phyloP scores from a whole-genome alignment of 2,888 invertebrate genomes.

The Idaea dimidiata region DNA sequence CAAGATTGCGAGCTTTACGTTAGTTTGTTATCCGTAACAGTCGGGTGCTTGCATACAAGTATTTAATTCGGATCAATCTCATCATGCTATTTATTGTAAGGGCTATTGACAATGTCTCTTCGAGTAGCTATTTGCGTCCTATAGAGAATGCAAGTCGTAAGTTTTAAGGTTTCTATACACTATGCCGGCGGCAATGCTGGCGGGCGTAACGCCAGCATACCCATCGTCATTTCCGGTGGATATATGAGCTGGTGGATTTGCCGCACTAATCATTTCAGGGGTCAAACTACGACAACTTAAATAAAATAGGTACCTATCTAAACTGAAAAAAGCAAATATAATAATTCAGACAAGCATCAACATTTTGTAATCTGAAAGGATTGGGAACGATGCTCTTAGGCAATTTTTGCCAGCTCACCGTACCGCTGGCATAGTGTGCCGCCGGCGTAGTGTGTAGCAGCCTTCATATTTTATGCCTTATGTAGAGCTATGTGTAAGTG shows the following conservation, averaged over 20 bases:
- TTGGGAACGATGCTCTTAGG: constrained; percentile 7
- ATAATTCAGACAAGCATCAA: too few species aligned
- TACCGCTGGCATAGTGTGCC: neutral
- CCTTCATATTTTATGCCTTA: constrained; percentile 55
- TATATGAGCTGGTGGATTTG: too few species aligned
- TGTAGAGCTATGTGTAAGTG: constrained; percentile 56
- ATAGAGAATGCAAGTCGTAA: constrained; percentile 42
- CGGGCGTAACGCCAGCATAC: too few species aligned
- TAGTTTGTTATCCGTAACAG: constrained; percentile 26
- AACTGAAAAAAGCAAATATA: too few species aligned
- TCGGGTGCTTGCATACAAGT: constrained; percentile 48
- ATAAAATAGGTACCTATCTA: too few species aligned
- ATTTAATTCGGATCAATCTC: constrained; percentile 43
- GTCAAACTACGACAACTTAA: too few species aligned
- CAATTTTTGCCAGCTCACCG: too few species aligned
- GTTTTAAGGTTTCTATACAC: constrained; percentile 16
- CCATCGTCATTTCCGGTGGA: too few species aligned
- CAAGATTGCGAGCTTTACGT: constrained; percentile 2
- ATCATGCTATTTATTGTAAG: constrained; percentile 41
- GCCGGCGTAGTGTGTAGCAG: neutral
- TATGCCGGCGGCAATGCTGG: too few species aligned
- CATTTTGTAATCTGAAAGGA: too few species aligned
- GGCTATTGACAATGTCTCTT: constrained; percentile 42
- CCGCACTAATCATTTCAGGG: too few species aligned
- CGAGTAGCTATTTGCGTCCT: constrained; percentile 49